A percentile compares a stretch with the other conserved stretches of the same genome.
Conservation (phyloP, 2,797 vertebrate genomes). For the Sebastes diploproa region DNA sequence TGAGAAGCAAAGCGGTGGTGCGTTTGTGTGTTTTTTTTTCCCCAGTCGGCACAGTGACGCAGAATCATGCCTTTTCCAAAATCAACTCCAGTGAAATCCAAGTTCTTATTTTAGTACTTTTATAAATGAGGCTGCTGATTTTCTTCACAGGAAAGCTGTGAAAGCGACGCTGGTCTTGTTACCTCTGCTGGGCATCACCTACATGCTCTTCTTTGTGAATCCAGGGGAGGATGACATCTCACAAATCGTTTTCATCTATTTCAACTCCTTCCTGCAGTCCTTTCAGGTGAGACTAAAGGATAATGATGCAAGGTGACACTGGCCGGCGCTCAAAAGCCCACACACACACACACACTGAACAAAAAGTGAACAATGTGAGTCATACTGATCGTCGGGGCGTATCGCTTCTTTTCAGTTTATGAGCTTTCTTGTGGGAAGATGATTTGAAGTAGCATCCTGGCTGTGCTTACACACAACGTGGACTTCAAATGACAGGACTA, state of each 20-base stretch:
- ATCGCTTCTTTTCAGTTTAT: slow-evolving; percentile 11
- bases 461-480: slow-evolving; percentile 9
- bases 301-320: background rate
- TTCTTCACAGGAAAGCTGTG: slow-evolving; percentile 91
- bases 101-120: slow-evolving; percentile 13
- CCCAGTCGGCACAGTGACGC: background rate
- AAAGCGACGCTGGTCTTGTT: slow-evolving; percentile 96
- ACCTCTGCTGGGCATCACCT: slow-evolving; percentile 96
- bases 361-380: background rate
- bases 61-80: background rate
- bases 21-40: background rate
- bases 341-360: background rate
- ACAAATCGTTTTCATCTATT: slow-evolving; percentile 98
- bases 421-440: slow-evolving; percentile 35
- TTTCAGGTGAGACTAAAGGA: slow-evolving; percentile 86
- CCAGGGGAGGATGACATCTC: slow-evolving; percentile 96
- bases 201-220: slow-evolving; percentile 98
- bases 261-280: slow-evolving; percentile 98
- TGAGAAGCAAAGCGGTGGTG: background rate
- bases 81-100: background rate
- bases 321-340: background rate
- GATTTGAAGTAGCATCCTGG: slow-evolving; percentile 44
- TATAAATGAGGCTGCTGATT: slow-evolving; percentile 1
- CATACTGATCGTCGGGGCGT: background rate
- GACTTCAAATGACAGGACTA: slow-evolving; percentile 45